Evolutionary conservation across 2,888 invertebrate genomes (phyloP), one percentile per base, ranked within the genome.

Genomic region (Zygogramma bicolorata): DNA sequence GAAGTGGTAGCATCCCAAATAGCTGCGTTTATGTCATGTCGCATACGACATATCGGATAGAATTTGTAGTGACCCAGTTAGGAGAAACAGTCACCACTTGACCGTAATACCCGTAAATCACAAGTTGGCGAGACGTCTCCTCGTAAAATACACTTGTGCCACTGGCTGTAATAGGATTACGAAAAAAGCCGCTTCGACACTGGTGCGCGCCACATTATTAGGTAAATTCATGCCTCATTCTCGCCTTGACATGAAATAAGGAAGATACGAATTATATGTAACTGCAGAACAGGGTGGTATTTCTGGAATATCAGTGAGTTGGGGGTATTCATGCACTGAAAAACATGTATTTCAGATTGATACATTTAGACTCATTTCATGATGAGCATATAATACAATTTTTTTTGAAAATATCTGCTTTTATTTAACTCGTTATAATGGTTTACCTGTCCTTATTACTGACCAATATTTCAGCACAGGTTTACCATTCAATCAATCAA

Each of bases 61-160:
- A 49, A 60, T 34, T 67, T 61, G 27, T 61, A 68, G 60, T 34
- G 68, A 68, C 68, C 60, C 49, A 61, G 57, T 61, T 68, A 25
- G 15, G 46, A 61, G 68, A 34, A 68, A 68, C 61, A 68, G 20
- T 59, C 67, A 67, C 42, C 67, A 67, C 67, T 68, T 59, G 60
- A 61, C 61, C 49, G 60, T 42, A 31, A 60, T 31, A 68, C 25
- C 60, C 60, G 60, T 68, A 68, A 68, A 68, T 68, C 46, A 61
- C 49, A 49, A 68, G 34, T 58, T 58, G 58, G 68, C 49, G 61
- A 68, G 60, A 68, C 61, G 34, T 60, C 29, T 67, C 49, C 49
- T 49, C 61, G 59, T 68, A 61, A 68, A 61, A 49, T 61, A 68
- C 46, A 49, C 60, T 68, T 49, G 60, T 46, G 63, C 63, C 7